Evolutionary conservation across 53 echinoderm and acorn worm genomes (phyloP), one percentile per base, ranked within the genome.

Genomic region (Arbacia lixula): DNA sequence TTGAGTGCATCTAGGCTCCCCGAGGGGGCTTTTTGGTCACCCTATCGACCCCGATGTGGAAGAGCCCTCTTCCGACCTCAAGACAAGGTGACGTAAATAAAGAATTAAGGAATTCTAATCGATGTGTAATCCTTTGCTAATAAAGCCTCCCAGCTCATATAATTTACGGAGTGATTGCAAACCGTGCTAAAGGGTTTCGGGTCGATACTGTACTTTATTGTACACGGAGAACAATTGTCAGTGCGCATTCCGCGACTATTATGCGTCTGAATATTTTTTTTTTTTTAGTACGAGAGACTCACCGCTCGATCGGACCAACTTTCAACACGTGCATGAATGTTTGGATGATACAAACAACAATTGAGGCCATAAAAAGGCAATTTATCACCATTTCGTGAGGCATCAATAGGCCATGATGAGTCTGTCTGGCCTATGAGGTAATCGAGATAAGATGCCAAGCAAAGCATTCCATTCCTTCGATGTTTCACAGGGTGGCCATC

Each of bases 71-170:
- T 74, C 34, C 53, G 26, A 42, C 69, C 28, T 41, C 25, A 43
- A 27, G 1, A 41, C 40, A 40, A 69, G 69, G 40, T 69, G 40
- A 69, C 69, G 43, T 69, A 69, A 68, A 68, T 68, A 68, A 68
- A 68, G 68, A 41, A 39, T 68, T 26, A 41, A 65, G 12, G 68
- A 68, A 68, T 68, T 34, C 20, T 1, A 43, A 69, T 69, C 69
- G 46, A 69, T 69, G 25, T 12, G 42, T 69, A 69, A 69, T 69
- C 43, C 69, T 43, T 1, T 69, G 12, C 43, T 43, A 43, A 38
- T 39, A 67, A 69, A 10, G 69, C 40, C 43, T 43, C 69, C 17
- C 17, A 25, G 28, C 66, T 66, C 37, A 19, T 69, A 25, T 43
- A 69, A 41, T 69, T 69, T 43, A 69, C 69, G 43, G 43, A 69